Evolutionary conservation across 2,113 vertebrate species (phyloP), one percentile per base, ranked within the genome.

Genomic region (Platycercus adscitus): DNA sequence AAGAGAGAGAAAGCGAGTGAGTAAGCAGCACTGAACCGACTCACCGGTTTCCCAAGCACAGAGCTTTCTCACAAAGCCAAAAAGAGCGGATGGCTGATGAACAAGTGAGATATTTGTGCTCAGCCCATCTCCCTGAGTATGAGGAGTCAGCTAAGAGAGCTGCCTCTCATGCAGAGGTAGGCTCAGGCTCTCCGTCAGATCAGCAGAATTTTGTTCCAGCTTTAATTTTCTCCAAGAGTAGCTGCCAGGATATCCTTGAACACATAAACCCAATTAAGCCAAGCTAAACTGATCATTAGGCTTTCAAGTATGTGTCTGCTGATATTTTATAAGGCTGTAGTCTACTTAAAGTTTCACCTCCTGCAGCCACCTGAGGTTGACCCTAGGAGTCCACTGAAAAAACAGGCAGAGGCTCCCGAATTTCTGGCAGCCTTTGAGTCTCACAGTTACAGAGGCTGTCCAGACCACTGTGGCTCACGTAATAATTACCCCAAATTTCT

Each of bases 261-360:
- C 93, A 92, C 58, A 81, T 92, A 95, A 96, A 95, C 90, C 88
- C 76, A 96, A 96, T 96, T 96, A 97, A 96, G 88, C 77, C 73
- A 91, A 91, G 69, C 86, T 92, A 92, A 94, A 95, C 90, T 89
- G 95, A 96, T 97, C 93, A 95, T 95, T 97, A 96, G 88, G 86
- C 93, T 97, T 95, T 96, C 90, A 95, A 94, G 93, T 92, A 93
- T 69, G 88, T 92, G 88, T 94, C 92, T 96, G 95, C 88, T 96
- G 91, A 85, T 93, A 78, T 95, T 97, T 97, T 96, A 96, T 96
- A 97, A 95, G 96, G 92, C 91, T 19, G 6, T 35, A 88, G 93
- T 65, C 93, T 95, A 58, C 91, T 89, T 94, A 77, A 91, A 95
- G 93, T 97, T 95, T 95, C 89, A 86, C 94, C 91, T 97, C 93